A percentile compares a stretch with the other conserved stretches of the same genome.
Conservation (phyloP, 2,797 vertebrate species). For the Pipistrellus nathusii region DNA sequence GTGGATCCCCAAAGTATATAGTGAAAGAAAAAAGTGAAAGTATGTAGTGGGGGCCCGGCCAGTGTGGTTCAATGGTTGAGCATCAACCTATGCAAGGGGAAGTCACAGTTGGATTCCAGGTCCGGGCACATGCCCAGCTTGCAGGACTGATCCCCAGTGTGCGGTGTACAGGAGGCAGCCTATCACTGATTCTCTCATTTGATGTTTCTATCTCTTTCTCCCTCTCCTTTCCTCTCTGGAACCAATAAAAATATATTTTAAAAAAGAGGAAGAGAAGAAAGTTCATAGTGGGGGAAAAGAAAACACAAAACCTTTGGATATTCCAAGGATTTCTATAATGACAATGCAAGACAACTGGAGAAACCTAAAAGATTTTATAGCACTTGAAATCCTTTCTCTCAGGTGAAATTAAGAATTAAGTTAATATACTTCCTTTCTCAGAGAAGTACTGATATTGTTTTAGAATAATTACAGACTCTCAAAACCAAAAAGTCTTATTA, state of each 20-base stretch:
- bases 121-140: too few relatives aligned
- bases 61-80: too few relatives aligned
- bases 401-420: constrained; percentile 57
- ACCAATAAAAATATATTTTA: too few relatives aligned
- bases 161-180: too few relatives aligned
- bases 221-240: too few relatives aligned
- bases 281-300: not conserved
- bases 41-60: not conserved
- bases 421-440: constrained; percentile 38
- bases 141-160: too few relatives aligned
- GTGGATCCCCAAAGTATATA: not conserved
- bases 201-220: too few relatives aligned
- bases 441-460: constrained; percentile 45
- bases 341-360: constrained; percentile 15
- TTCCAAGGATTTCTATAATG: constrained; percentile 43
- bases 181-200: too few relatives aligned
- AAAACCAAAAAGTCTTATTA: constrained; percentile 63
- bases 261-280: not conserved
- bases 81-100: too few relatives aligned
- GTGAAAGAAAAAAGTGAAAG: not conserved
- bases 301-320: not conserved
- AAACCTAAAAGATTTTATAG: constrained; percentile 29
- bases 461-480: constrained; percentile 31
- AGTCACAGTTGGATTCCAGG: too few relatives aligned
- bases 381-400: not conserved